phyloP scores from a whole-genome alignment of 2,113 vertebrate species.

The Pygoscelis antarcticus region DNA sequence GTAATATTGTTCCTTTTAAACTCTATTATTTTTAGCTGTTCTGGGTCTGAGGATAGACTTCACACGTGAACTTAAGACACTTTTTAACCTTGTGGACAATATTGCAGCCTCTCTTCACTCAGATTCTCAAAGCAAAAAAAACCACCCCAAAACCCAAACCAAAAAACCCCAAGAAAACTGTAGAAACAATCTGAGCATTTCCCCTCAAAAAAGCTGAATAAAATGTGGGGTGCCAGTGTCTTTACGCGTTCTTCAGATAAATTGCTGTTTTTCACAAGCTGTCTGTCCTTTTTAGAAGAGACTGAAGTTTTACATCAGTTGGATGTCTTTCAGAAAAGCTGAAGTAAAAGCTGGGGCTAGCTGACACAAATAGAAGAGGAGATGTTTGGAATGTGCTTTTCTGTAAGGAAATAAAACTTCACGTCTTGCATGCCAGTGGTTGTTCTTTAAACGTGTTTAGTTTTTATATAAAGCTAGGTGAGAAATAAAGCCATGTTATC shows the following conservation, averaged over 20 bases:
- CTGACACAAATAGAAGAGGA: not conserved
- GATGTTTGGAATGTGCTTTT: not conserved
- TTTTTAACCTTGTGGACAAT: not conserved
- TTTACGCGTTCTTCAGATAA: rapidly evolving
- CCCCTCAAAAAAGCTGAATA: not conserved
- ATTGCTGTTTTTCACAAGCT: not conserved
- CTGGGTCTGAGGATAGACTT: not conserved
- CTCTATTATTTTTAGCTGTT: not conserved
- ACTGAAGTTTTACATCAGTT: not conserved
- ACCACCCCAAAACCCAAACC: rapidly evolving
- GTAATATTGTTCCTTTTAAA: not conserved
- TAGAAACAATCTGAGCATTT: not conserved
- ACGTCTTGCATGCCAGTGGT: not conserved
- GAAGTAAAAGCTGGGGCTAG: not conserved
- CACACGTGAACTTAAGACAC: not conserved
- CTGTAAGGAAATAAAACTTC: not conserved
- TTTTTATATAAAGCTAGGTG: not conserved
- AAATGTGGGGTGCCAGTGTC: not conserved
- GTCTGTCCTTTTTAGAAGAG: not conserved
- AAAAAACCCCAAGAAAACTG: not conserved
- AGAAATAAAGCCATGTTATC: not conserved
- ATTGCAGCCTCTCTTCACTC: not conserved
- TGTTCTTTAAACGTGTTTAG: not conserved
- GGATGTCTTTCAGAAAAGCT: not conserved
- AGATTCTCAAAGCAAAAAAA: not conserved